phyloP scores from a whole-genome alignment of 1,140 invertebrate genomes.

The Sycophila sp. region DNA sequence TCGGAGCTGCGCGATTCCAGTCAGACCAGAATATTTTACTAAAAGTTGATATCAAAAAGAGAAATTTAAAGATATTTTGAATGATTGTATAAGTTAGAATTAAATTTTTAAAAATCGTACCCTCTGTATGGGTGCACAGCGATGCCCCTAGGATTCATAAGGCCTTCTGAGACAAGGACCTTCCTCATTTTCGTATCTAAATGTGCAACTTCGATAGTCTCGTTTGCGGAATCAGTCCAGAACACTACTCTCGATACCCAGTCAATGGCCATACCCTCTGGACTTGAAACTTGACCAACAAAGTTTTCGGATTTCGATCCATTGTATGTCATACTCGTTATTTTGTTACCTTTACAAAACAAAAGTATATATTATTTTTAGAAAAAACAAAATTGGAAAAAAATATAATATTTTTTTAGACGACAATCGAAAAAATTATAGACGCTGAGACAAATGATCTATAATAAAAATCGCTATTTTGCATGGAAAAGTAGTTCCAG shows the following conservation, averaged over 20 bases:
- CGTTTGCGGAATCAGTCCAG: conserved; percentile 93
- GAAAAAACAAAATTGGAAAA: too few relatives aligned
- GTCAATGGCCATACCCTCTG: conserved; percentile 94
- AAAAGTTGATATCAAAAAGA: too few relatives aligned
- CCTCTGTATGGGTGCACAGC: conserved; percentile 90
- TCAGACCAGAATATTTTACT: conserved; percentile 98
- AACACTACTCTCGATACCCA: conserved; percentile 92
- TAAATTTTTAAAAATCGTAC: too few relatives aligned
- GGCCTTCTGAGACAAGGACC: conserved; percentile 78
- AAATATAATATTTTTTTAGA: not conserved
- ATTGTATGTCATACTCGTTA: conserved; percentile 57
- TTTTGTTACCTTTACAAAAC: conserved; percentile 56
- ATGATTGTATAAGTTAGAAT: too few relatives aligned
- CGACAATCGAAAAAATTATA: too few relatives aligned
- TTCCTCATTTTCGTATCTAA: conserved; percentile 82
- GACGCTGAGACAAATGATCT: too few relatives aligned
- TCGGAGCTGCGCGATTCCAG: conserved; percentile 91
- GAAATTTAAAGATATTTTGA: too few relatives aligned
- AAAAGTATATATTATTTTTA: too few relatives aligned
- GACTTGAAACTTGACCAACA: conserved; percentile 79
- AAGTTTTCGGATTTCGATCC: conserved; percentile 55
- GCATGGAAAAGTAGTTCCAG: too few relatives aligned
- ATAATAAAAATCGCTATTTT: too few relatives aligned
- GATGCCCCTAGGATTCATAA: conserved; percentile 93
- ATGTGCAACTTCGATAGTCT: conserved; percentile 90